Conservation (phyloP, 2,113 vertebrate genomes). For the Tragelaphus strepsiceros region DNA sequence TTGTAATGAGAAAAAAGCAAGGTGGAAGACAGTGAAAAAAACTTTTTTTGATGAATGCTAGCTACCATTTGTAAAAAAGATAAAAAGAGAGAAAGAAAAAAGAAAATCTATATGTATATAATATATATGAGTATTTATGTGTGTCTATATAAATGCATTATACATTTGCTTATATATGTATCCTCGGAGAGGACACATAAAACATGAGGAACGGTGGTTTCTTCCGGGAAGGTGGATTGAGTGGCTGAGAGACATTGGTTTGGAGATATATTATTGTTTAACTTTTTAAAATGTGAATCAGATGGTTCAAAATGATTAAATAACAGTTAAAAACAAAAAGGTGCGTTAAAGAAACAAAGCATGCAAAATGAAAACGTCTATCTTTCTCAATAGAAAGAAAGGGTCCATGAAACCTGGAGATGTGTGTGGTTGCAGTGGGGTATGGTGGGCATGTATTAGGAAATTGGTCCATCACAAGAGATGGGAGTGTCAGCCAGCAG, state of each 20-base stretch:
- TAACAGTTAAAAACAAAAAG: not conserved
- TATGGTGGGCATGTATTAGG: rapidly evolving
- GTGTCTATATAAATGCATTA: not conserved
- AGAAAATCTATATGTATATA: not conserved
- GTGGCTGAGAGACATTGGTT: not conserved
- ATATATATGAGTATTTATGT: not conserved
- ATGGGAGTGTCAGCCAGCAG: rapidly evolving
- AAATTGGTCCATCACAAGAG: no score
- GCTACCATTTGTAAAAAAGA: not conserved
- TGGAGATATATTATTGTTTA: not conserved
- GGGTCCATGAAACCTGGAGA: not conserved
- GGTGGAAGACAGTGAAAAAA: not conserved
- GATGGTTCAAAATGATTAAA: not conserved
- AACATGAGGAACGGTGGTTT: not conserved
- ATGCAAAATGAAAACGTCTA: not conserved
- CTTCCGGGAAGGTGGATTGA: not conserved
- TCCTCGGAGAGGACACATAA: not conserved
- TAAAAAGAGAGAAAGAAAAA: not conserved
- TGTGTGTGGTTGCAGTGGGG: rapidly evolving
- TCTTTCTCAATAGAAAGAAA: not conserved
- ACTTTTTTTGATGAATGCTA: not conserved
- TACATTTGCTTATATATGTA: not conserved
- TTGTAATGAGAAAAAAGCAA: not conserved
- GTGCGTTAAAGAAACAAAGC: not conserved
- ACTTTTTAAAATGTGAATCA: not conserved